A percentile compares a stretch with the other conserved stretches of the same genome.
phyloP scores from a whole-genome alignment of 2,888 invertebrate species.

The Beris chalybata region DNA sequence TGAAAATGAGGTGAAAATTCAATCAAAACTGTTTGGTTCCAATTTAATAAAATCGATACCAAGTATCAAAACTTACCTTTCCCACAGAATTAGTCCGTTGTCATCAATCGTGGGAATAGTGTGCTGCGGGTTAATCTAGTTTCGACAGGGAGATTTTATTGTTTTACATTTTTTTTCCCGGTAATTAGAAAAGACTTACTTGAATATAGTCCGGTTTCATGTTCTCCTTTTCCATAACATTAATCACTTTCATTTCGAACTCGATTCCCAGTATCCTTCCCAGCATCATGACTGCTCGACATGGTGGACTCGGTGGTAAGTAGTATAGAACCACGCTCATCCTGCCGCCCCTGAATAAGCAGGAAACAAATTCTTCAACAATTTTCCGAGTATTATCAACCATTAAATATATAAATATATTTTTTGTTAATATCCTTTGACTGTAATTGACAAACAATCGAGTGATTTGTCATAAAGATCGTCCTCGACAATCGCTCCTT shows the following conservation, averaged over 20 bases:
- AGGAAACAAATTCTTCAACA: slow-evolving; percentile 57
- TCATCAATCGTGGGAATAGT: slow-evolving; percentile 63
- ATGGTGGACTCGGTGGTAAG: slow-evolving; percentile 63
- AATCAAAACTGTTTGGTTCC: background rate
- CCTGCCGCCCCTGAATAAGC: slow-evolving; percentile 54
- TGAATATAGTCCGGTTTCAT: slow-evolving; percentile 64
- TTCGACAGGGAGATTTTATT: background rate
- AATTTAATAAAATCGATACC: slow-evolving; percentile 13
- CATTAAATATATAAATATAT: slow-evolving; percentile 39
- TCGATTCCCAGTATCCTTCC: slow-evolving; percentile 64
- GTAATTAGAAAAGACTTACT: slow-evolving; percentile 49
- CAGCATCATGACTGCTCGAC: slow-evolving; percentile 62
- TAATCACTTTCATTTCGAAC: slow-evolving; percentile 62
- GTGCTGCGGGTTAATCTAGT: slow-evolving; percentile 60
- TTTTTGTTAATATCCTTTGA: background rate
- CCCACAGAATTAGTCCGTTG: slow-evolving; percentile 61
- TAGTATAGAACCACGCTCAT: slow-evolving; percentile 60
- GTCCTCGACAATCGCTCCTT: background rate
- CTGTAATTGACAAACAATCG: background rate
- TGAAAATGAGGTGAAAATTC: too few relatives aligned
- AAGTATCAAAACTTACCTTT: slow-evolving; percentile 47
- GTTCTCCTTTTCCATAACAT: slow-evolving; percentile 62
- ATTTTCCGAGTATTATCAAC: slow-evolving; percentile 50
- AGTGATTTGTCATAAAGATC: background rate
- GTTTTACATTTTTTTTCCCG: too few relatives aligned